Evolutionary conservation across 1,140 invertebrate genomes (phyloP).

Genomic region (Cepaea nemoralis): DNA sequence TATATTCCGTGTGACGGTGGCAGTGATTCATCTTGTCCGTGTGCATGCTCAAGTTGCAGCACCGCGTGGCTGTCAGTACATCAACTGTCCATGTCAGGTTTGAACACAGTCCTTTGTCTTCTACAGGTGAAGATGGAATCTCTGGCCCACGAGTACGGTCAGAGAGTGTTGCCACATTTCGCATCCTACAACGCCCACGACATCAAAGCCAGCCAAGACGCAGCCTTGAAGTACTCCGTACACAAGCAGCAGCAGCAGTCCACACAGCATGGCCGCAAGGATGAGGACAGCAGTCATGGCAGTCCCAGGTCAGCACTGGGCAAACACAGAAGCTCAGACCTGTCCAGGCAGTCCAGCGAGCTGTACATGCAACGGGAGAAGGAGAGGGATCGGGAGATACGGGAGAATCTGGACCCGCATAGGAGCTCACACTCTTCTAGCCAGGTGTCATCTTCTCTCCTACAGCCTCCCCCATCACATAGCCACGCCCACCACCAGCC

Average conservation of each 20-base stretch:
- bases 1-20: no score
- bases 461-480: conserved; percentile 24
- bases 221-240: conserved; percentile 33
- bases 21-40: no score
- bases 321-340: neutral
- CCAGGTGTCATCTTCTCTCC: neutral
- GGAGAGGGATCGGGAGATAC: conserved; percentile 36
- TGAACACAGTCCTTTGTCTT: conserved; percentile 7
- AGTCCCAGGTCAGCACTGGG: neutral
- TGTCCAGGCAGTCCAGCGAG: neutral
- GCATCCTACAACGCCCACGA: conserved; percentile 59
- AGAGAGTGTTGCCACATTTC: conserved; percentile 62
- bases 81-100: no score
- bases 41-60: no score
- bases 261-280: conserved; percentile 5
- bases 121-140: conserved; percentile 74
- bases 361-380: conserved; percentile 5
- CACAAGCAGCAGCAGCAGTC: conserved; percentile 34
- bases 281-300: neutral
- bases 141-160: conserved; percentile 65
- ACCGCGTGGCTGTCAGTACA: no score
- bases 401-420: conserved; percentile 20
- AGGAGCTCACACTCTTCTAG: neutral
- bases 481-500: conserved; percentile 23
- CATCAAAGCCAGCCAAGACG: conserved; percentile 54